Evolutionary conservation across 2,113 vertebrate species (phyloP).

Genomic region (Burhinus bistriatus): DNA sequence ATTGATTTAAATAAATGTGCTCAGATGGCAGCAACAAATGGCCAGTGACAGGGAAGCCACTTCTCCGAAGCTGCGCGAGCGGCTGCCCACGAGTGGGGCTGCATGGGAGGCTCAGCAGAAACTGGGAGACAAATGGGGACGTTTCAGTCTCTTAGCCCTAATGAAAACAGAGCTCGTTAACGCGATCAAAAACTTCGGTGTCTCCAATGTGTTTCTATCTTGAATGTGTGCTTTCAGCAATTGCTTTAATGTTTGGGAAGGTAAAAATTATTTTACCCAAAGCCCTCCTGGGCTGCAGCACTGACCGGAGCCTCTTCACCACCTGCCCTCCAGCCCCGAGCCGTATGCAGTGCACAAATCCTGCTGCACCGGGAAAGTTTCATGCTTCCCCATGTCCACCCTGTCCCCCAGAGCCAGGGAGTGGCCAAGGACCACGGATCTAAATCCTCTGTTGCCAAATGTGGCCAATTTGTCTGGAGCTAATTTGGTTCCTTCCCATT

Average conservation of each 20-base stretch:
- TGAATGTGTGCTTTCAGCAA: neutral
- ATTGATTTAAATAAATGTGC: neutral
- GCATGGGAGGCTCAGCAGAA: neutral
- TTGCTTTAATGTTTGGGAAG: neutral
- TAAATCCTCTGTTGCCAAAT: neutral
- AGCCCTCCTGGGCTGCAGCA: neutral
- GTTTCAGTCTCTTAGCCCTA: neutral
- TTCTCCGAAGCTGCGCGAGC: neutral
- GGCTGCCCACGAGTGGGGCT: neutral
- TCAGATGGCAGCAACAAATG: neutral
- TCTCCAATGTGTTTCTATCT: neutral
- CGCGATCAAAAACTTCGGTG: neutral
- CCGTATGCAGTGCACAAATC: neutral
- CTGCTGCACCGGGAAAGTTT: neutral
- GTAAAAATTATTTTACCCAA: neutral
- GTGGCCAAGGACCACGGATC: neutral
- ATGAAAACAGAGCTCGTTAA: neutral
- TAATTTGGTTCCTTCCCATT: neutral
- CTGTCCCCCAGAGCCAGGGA: neutral
- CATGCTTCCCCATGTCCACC: too few species aligned
- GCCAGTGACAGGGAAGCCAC: rapidly evolving
- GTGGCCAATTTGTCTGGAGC: neutral
- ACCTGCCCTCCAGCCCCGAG: neutral
- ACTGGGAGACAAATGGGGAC: neutral
- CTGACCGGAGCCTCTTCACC: neutral